Evolutionary conservation across 2,797 vertebrate genomes (phyloP).

Genomic region (Semaprochilodus insignis): DNA sequence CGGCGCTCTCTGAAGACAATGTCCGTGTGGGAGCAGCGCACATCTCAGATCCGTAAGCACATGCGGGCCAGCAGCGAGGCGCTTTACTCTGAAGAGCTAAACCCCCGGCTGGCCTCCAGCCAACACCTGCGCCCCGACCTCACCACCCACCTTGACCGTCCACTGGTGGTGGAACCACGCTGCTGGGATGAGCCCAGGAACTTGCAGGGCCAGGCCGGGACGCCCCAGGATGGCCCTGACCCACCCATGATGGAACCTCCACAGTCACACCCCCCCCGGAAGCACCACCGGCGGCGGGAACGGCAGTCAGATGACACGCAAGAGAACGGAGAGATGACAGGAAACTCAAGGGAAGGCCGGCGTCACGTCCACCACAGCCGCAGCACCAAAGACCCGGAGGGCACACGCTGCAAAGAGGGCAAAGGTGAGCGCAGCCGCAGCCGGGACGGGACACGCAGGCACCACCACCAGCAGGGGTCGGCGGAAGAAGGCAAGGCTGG

Average conservation of each 20-base stretch:
- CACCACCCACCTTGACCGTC: conserved; percentile 93
- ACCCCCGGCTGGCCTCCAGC: conserved; percentile 80
- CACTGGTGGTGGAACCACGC: conserved; percentile 87
- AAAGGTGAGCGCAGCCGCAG: conserved; percentile 76
- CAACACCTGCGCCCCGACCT: conserved; percentile 89
- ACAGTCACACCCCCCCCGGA: conserved; percentile 66
- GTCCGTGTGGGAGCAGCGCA: conserved; percentile 95
- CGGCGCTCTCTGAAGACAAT: conserved; percentile 89
- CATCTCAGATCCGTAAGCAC: conserved; percentile 91
- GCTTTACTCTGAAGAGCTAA: conserved; percentile 86
- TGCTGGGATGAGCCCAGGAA: conserved; percentile 64
- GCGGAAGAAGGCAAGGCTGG: conserved; percentile 78
- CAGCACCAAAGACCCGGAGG: conserved; percentile 81
- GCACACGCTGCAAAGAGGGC: conserved; percentile 67
- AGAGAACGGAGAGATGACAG: conserved; percentile 74
- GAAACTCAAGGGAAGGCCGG: conserved; percentile 73
- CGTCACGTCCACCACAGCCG: conserved; percentile 84
- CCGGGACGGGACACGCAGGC: conserved; percentile 78
- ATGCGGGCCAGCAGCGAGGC: conserved; percentile 90
- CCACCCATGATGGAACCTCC: conserved; percentile 47
- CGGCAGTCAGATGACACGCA: conserved; percentile 71
- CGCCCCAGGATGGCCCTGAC: conserved; percentile 45
- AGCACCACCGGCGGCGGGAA: conserved; percentile 81
- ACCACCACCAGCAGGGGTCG: conserved; percentile 61
- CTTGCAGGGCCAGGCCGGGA: conserved; percentile 32